phyloP scores from a whole-genome alignment of 2,113 vertebrate species.

The Macaca mulatta region DNA sequence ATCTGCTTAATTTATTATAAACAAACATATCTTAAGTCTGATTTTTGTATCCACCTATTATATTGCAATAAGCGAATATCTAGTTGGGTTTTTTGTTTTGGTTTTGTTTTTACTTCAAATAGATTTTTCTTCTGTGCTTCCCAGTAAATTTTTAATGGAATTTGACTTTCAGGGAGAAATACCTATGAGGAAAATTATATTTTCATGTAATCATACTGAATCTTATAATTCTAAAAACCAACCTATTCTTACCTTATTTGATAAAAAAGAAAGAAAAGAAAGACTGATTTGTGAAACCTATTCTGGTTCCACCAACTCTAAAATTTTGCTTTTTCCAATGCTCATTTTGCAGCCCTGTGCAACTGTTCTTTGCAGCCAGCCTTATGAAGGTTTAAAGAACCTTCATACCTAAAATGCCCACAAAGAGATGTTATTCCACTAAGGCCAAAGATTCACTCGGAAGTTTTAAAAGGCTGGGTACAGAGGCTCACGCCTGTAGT shows the following conservation, averaged over 20 bases:
- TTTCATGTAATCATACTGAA: not conserved
- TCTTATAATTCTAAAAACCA: not conserved
- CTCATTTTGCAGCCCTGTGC: not conserved
- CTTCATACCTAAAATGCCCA: not conserved
- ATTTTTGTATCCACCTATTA: not conserved
- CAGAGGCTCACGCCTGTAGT: too few relatives aligned
- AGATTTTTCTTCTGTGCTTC: not conserved
- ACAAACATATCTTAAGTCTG: constrained; percentile 12
- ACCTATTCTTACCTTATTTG: not conserved
- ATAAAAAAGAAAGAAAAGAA: not conserved
- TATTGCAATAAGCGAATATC: not conserved
- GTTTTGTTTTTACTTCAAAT: not conserved
- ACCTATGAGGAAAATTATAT: not conserved
- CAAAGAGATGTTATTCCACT: not conserved
- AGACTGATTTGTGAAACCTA: not conserved
- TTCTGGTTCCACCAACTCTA: not conserved
- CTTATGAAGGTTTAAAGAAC: not conserved
- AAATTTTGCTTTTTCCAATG: constrained; percentile 10
- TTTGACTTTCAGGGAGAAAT: not conserved
- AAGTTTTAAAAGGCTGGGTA: not conserved
- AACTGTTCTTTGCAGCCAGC: not conserved
- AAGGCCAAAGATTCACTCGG: not conserved
- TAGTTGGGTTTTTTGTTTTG: not conserved
- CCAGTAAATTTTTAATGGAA: constrained; percentile 23
- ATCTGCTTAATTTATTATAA: not conserved